phyloP scores from a whole-genome alignment of 2,113 vertebrate genomes.

The Colinus virginianus region DNA sequence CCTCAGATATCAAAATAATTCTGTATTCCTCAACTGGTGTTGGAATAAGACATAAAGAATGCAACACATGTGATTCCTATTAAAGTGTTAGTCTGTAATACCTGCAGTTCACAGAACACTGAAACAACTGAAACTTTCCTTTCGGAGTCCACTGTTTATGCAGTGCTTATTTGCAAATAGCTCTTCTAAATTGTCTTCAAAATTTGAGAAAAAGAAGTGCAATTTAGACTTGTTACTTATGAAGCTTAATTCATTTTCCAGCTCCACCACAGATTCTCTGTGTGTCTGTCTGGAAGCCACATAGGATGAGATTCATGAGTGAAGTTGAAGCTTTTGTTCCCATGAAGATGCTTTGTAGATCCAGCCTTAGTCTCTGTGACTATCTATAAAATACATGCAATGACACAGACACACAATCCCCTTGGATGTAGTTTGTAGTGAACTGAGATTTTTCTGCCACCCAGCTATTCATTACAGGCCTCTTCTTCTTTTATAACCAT shows the following conservation, averaged over 20 bases:
- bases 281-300: not conserved
- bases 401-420: not conserved
- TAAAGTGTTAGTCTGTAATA: conserved; percentile 51
- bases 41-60: conserved; percentile 23
- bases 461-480: not conserved
- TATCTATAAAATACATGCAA: not conserved
- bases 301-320: not conserved
- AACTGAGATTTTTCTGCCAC: not conserved
- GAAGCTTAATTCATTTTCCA: conserved; percentile 19
- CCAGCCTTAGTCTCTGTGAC: not conserved
- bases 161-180: not conserved
- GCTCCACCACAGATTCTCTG: not conserved
- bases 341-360: not conserved
- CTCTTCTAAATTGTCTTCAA: conserved; percentile 1
- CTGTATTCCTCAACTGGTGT: not conserved
- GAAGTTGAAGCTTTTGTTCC: not conserved
- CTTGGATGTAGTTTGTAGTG: not conserved
- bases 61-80: not conserved
- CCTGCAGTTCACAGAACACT: conserved; percentile 23
- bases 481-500: not conserved
- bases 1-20: conserved; percentile 46
- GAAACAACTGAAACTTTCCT: not conserved
- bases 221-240: not conserved
- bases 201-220: not conserved
- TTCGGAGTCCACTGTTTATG: not conserved